Percentiles rank a stretch among this genome's conserved stretches.
Evolutionary conservation across 2,888 invertebrate species (phyloP).

Genomic region (Lepidocyrtinus sp.): DNA sequence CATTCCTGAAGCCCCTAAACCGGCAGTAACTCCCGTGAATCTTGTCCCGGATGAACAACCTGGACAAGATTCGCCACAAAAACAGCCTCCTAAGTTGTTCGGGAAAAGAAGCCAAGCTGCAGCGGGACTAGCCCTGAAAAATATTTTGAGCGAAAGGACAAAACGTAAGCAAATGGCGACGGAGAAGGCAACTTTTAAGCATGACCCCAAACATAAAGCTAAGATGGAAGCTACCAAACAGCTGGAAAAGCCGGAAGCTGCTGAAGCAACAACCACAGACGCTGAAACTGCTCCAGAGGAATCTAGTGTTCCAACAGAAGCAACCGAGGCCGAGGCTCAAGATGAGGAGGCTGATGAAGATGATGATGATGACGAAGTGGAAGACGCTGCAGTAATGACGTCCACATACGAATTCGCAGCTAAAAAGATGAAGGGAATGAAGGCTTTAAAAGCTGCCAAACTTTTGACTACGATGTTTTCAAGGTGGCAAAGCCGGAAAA

Average conservation of each 20-base stretch:
- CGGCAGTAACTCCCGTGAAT: too few relatives aligned
- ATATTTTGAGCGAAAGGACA: constrained; percentile 31
- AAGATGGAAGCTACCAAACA: not conserved
- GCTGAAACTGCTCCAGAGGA: constrained; percentile 8
- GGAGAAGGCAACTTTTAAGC: constrained; percentile 13
- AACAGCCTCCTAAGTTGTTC: not conserved
- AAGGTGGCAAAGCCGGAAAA: constrained; percentile 46
- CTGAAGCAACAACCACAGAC: constrained; percentile 9
- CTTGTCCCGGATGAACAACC: not conserved
- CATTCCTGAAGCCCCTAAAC: not conserved
- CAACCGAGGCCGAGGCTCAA: not conserved
- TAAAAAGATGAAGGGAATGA: constrained; percentile 15
- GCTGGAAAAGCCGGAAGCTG: not conserved
- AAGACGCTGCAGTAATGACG: not conserved
- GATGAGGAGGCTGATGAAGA: constrained; percentile 1
- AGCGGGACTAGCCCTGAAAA: constrained; percentile 31
- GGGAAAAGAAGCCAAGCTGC: constrained; percentile 18
- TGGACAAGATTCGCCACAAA: constrained; percentile 7
- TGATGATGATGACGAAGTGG: constrained; percentile 3
- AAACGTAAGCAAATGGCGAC: constrained; percentile 44
- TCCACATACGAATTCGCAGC: not conserved
- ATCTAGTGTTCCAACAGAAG: not conserved
- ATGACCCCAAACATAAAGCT: not conserved
- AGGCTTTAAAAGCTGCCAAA: constrained; percentile 37
- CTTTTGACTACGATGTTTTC: constrained; percentile 33